These are phyloP conservation scores for Cyphomyrmex costatus DNA, from an alignment of 1,140 invertebrate genomes.

Conservation along the genomic window DNA sequence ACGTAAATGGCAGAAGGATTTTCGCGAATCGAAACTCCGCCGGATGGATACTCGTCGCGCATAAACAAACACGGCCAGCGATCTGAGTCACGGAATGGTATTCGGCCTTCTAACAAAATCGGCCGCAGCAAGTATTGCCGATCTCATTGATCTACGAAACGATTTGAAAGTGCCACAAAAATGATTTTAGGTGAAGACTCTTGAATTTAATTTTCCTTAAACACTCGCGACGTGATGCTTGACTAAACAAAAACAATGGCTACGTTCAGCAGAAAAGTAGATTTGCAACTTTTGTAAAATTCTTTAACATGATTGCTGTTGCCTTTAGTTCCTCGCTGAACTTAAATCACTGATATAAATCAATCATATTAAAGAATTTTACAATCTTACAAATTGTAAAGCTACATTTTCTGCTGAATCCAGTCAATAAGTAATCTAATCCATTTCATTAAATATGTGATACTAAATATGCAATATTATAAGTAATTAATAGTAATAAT, in stretches of 20 bases:
- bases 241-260: not conserved
- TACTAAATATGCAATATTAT: too few relatives aligned
- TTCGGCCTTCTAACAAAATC: conserved; percentile 56
- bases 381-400: too few relatives aligned
- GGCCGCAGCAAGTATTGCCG: not conserved
- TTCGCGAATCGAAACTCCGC: conserved; percentile 20
- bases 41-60: conserved; percentile 55
- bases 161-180: not conserved
- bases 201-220: conserved; percentile 11
- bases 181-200: conserved; percentile 5
- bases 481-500: not conserved
- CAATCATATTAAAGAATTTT: too few relatives aligned
- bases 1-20: conserved; percentile 32
- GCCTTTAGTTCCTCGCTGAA: too few relatives aligned
- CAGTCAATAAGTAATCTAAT: not conserved
- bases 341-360: too few relatives aligned
- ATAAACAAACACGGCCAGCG: conserved; percentile 53
- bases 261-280: too few relatives aligned
- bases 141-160: not conserved
- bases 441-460: not conserved
- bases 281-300: too few relatives aligned
- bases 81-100: conserved; percentile 56
- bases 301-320: too few relatives aligned
- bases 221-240: not conserved
- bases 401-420: too few relatives aligned